Evolutionary conservation across 2,797 vertebrate genomes (phyloP).

Genomic region (Gobionotothen gibberifrons): DNA sequence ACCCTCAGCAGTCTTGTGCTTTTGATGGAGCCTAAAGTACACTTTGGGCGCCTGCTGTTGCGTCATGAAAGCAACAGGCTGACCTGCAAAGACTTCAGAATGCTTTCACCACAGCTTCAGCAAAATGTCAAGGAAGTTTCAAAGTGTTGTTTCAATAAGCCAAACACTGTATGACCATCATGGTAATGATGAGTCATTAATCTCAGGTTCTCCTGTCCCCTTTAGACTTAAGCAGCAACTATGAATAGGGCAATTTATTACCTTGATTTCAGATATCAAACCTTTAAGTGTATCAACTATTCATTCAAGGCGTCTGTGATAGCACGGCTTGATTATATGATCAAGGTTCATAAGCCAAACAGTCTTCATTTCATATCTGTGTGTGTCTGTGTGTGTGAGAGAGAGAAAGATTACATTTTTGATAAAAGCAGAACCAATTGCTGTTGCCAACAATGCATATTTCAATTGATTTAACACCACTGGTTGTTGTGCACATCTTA

Average conservation of each 20-base stretch:
- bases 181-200: conserved; percentile 16
- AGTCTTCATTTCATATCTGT: neutral
- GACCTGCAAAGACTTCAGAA: conserved; percentile 50
- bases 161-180: conserved; percentile 2
- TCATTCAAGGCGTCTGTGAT: neutral
- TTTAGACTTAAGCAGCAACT: conserved; percentile 13
- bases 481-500: no score
- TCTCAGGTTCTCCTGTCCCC: neutral
- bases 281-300: neutral
- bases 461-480: no score
- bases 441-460: no score
- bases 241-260: conserved; percentile 40
- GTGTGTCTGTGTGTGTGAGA: neutral
- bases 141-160: conserved; percentile 17
- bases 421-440: neutral
- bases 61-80: conserved; percentile 28
- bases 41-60: conserved; percentile 17
- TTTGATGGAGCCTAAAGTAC: conserved; percentile 56
- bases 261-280: conserved; percentile 20
- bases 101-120: conserved; percentile 10
- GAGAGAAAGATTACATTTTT: conserved; percentile 5
- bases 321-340: neutral
- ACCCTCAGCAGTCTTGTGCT: conserved; percentile 60
- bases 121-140: conserved; percentile 29
- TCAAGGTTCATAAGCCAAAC: neutral